Conservation (phyloP, 2,113 vertebrate genomes). For the Callipepla squamata region DNA sequence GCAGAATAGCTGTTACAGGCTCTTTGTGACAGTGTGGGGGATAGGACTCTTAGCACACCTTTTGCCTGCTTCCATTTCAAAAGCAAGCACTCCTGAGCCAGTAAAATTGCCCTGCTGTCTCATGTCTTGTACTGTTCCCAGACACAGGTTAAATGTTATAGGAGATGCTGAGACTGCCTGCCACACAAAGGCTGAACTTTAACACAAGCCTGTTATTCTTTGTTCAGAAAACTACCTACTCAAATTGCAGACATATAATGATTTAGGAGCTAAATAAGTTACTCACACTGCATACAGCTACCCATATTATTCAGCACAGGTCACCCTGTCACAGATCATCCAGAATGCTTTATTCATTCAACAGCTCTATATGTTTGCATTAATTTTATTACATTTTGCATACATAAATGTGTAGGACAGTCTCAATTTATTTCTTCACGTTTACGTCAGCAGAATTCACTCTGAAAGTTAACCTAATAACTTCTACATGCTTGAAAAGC, state of each 20-base stretch:
- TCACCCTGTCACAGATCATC: neutral
- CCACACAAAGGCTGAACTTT: neutral
- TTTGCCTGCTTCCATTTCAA: neutral
- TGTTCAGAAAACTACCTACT: neutral
- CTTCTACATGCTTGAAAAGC: slow-evolving; percentile 57
- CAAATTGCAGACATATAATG: neutral
- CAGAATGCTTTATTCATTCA: neutral
- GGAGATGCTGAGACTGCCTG: neutral
- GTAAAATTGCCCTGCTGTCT: neutral
- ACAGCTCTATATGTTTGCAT: neutral
- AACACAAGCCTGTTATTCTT: neutral
- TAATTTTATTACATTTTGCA: slow-evolving; percentile 6
- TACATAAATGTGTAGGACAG: slow-evolving; percentile 31
- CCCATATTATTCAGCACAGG: neutral
- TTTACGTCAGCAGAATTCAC: slow-evolving; percentile 57
- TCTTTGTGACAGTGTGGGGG: neutral
- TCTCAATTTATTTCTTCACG: slow-evolving; percentile 20
- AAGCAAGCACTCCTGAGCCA: neutral
- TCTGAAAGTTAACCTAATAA: slow-evolving; percentile 66
- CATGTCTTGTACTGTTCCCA: neutral
- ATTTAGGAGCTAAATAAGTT: neutral
- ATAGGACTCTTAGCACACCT: neutral
- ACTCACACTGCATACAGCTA: neutral
- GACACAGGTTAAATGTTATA: neutral
- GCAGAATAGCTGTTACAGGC: neutral